Evolutionary conservation across 2,888 invertebrate genomes (phyloP).

Genomic region (Strigamia crassipes): DNA sequence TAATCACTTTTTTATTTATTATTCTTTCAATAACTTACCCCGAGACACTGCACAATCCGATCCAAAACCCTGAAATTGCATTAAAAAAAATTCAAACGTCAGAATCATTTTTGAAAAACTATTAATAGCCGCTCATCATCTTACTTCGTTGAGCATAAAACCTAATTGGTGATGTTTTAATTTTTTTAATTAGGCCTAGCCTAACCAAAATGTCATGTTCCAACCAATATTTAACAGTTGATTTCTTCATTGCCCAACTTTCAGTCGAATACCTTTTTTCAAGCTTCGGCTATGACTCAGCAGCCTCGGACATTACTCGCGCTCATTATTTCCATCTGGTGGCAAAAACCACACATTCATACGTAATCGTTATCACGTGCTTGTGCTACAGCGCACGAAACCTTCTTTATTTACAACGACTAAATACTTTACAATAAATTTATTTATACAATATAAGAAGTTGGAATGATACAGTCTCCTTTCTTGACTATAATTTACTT

Average conservation of each 20-base stretch:
- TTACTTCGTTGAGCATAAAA: background rate
- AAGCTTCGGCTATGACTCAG: background rate
- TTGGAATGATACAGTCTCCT: background rate
- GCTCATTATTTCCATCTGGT: background rate
- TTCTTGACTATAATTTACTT: background rate
- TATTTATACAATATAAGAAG: background rate
- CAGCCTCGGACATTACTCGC: no score
- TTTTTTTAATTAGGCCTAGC: background rate
- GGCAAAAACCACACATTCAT: background rate
- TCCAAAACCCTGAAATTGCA: background rate
- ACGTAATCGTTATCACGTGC: no score
- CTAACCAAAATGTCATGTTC: background rate
- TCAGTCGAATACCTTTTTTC: background rate
- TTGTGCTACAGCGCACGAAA: background rate
- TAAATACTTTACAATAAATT: slow-evolving; percentile 13
- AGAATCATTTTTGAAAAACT: no score
- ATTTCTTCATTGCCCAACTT: background rate
- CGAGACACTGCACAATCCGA: background rate
- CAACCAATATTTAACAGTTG: background rate
- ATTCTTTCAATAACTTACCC: background rate
- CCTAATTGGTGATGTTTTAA: background rate
- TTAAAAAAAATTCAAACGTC: no score
- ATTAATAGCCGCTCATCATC: background rate
- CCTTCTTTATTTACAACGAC: background rate
- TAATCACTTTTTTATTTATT: background rate